Base-by-base conservation (phyloP, 2,888 invertebrate genomes). In the Aethes cnicana region DNA sequence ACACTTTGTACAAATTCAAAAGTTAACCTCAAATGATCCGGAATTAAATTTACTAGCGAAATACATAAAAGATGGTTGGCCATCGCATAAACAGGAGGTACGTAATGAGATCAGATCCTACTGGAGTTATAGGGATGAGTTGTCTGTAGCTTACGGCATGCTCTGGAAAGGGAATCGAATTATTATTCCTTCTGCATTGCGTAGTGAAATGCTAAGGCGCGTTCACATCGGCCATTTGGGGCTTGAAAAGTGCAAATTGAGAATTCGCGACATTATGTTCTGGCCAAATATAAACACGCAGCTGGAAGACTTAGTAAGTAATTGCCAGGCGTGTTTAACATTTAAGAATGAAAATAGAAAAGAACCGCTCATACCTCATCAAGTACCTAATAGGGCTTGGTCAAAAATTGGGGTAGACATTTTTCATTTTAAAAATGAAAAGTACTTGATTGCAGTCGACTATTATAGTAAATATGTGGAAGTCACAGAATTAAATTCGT, bases 251-350 rank as follows among this genome's bases (percentile, higher is more conserved):
- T 36, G 21, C 11, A 36, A 36, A 7, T 18, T 36, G 9, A 5
- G 12, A 11, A 12, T 18, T 5, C 20, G 21, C 4, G 36, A 36
- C 4, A 8, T 14, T 7, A 20, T 36, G 9, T 36, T 20, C 8
- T 36, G 21, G 36, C 36, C 36, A 2, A 18, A 36, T 6, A 36
- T 36, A 9, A 36, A 11, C 11, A n/a, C 36, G 20, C 36, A 36
- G 11, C 9, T 36, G 5, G 11, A 36, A 2, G 36, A 36, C 9
- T 11, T 3, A 2, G 9, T 36, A 1, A 18, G 5, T 1, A 18
- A 36, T 11, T 36, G 36, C 11, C 36, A 36, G 11, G 36, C 36
- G 4, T 36, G 18, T 11, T 9, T 36, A 1, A 11, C 20, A 5
- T 20, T 11, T 20, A 18, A 9, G n/a, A 33, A 36, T 5, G 11